A percentile compares a stretch with the other conserved stretches of the same genome.
Evolutionary conservation across 2,797 vertebrate species (phyloP).

Genomic region (Urocyon cinereoargenteus): DNA sequence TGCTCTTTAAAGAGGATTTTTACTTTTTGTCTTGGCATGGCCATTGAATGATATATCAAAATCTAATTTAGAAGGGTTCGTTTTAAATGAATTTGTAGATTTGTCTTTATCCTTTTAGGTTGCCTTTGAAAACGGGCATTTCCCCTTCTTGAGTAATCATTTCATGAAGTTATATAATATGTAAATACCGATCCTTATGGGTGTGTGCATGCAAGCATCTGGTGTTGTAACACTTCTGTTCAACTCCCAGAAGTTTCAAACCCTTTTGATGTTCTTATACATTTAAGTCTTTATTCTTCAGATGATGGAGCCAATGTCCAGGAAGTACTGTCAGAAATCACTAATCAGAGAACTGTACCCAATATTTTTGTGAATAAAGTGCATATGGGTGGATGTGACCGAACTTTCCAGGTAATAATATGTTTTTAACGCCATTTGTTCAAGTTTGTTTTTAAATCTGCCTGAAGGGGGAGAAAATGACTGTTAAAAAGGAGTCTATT

Average conservation of each 20-base stretch:
- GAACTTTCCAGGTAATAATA: constrained; percentile 92
- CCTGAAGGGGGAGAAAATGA: not conserved
- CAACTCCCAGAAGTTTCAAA: not conserved
- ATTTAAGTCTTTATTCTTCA: constrained; percentile 72
- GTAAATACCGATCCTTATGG: not conserved
- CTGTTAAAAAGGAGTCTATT: not conserved
- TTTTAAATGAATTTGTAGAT: not conserved
- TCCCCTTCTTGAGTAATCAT: not conserved
- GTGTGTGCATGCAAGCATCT: not conserved
- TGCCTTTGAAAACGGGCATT: not conserved
- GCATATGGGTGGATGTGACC: constrained; percentile 96
- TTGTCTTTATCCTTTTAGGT: not conserved
- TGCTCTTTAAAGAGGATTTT: not conserved
- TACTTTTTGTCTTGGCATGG: not conserved
- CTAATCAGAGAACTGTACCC: constrained; percentile 96
- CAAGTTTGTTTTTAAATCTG: not conserved
- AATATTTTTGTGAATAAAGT: constrained; percentile 97
- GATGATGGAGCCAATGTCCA: constrained; percentile 93
- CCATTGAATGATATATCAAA: not conserved
- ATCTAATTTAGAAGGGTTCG: not conserved
- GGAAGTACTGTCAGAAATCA: constrained; percentile 93
- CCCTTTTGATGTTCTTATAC: not conserved
- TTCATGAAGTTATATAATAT: not conserved
- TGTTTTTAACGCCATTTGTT: not conserved
- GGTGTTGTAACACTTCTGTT: not conserved